Evolutionary conservation across 1,140 invertebrate species (phyloP), one percentile per base, ranked within the genome.

Genomic region (Tigriopus japonicus): DNA sequence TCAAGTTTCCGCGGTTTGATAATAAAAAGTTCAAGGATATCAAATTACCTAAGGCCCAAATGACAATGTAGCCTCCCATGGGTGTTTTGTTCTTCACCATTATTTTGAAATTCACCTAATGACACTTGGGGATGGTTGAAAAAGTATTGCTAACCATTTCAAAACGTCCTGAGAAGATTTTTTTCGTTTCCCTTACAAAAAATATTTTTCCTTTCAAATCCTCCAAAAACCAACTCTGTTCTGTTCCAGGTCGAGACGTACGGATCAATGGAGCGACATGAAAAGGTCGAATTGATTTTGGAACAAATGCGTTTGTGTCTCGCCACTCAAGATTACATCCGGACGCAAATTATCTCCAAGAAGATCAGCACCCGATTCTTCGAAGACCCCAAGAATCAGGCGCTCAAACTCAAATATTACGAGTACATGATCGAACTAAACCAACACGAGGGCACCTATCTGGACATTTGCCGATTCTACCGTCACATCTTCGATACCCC

Each of bases 251-350:
- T 98, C 42, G 96, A 99, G 75, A 99, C 95, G 0, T 98, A 95
- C 74, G 96, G 96, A 14, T 96, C 93, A 0, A 99, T 99, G 95
- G 88, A 97, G 56, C 90, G 91, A 70, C 79, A 84, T 62, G 95
- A 99, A 72, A 99, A 98, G 75, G 85, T 88, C n/a, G 89, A 96
- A 67, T 78, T 98, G 41, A 95, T 99, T 62, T 74, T 99, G 60
- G 95, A 99, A 73, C 96, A 99, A 75, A 99, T 99, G 93, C 78
- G 95, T 60, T 75, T 98, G 0, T 98, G 94, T 71, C 73, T 98
- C 23, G 83, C 87, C 1, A 95, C 93, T 67, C 86, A 95, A 69
- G 95, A 99, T 73, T 98, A 89, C 71, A 85, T 98, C 62, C 81
- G 94, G 42, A 96, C 93, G 6, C 92, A 97, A 72, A 98, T 99